phyloP scores from a whole-genome alignment of 2,797 vertebrate species.

The Tadarida brasiliensis region DNA sequence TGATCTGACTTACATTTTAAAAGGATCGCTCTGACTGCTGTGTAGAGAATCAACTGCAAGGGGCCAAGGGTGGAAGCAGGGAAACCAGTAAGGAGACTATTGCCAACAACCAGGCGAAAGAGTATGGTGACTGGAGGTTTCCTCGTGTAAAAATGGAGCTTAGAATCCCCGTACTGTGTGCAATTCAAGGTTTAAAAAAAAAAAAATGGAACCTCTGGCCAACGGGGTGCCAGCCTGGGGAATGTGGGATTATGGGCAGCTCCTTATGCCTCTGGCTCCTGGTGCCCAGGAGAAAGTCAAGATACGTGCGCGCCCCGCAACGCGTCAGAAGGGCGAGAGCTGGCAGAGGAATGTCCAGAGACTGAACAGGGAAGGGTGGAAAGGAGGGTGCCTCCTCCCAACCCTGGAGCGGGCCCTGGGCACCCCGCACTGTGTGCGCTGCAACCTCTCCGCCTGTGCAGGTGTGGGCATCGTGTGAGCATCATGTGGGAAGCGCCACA shows the following conservation, averaged over 20 bases:
- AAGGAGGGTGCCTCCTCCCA: background rate
- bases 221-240: background rate
- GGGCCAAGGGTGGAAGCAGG: background rate
- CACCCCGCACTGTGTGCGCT: background rate
- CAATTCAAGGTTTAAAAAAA: background rate
- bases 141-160: background rate
- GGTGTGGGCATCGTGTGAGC: background rate
- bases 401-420: background rate
- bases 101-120: background rate
- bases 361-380: background rate
- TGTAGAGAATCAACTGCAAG: conserved; percentile 8
- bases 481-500: background rate
- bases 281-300: background rate
- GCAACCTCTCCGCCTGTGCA: background rate
- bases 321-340: background rate
- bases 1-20: background rate
- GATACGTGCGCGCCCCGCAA: background rate
- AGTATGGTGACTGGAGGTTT: background rate
- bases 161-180: background rate
- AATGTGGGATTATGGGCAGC: background rate
- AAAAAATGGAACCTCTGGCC: background rate
- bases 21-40: background rate
- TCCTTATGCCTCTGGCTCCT: background rate
- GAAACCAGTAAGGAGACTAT: background rate
- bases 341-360: background rate